Evolutionary conservation across 2,888 invertebrate genomes (phyloP).

Genomic region (Cephus sareptanus): DNA sequence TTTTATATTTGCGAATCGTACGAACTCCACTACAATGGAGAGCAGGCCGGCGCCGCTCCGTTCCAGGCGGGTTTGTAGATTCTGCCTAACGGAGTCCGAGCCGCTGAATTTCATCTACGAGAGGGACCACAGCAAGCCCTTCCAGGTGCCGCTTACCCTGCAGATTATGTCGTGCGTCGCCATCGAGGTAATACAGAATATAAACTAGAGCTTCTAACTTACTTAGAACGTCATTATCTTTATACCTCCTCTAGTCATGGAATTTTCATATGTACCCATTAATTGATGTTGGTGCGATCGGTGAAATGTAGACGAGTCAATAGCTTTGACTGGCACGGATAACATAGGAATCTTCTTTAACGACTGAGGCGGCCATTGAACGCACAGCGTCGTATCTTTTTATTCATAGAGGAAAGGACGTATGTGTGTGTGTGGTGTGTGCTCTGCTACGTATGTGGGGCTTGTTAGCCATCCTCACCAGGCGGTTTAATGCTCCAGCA

Average conservation of each 20-base stretch:
- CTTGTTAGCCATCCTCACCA: neutral
- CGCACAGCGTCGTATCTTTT: neutral
- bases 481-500: neutral
- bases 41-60: constrained; percentile 72
- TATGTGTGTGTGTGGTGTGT: neutral
- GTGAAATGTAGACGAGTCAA: constrained; percentile 27
- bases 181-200: constrained; percentile 75
- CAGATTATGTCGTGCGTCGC: constrained; percentile 83
- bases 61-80: constrained; percentile 77
- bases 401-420: neutral
- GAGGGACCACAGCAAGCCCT: constrained; percentile 70
- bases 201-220: neutral
- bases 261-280: neutral
- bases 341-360: constrained; percentile 21
- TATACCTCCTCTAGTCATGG: neutral
- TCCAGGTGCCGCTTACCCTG: constrained; percentile 74
- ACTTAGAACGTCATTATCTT: neutral
- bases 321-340: constrained; percentile 26
- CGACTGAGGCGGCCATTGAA: constrained; percentile 20
- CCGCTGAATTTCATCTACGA: constrained; percentile 77
- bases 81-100: constrained; percentile 76
- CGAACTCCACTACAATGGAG: constrained; percentile 68
- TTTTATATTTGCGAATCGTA: neutral
- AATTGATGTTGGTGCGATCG: constrained; percentile 25
- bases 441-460: neutral